These are phyloP conservation scores for Danionella cerebrum DNA, from an alignment of 2,113 vertebrate genomes.

Conservation along the genomic window DNA sequence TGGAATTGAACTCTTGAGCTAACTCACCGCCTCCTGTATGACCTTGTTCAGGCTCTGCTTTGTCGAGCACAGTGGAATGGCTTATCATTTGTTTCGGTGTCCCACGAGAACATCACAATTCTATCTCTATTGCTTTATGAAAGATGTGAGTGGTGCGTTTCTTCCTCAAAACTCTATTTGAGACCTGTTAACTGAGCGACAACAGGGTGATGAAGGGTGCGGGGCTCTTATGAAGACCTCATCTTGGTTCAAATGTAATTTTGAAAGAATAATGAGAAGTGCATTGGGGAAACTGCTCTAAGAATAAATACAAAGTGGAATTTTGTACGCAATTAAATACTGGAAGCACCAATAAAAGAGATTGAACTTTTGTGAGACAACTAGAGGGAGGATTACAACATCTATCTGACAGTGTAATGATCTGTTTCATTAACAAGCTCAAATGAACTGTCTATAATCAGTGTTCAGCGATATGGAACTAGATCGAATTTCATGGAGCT, in stretches of 20 bases:
- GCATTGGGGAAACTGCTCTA: neutral
- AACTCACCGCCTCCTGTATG: conserved; percentile 36
- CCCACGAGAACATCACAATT: conserved; percentile 38
- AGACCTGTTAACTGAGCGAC: conserved; percentile 47
- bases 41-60: conserved; percentile 43
- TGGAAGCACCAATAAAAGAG: neutral
- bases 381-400: neutral
- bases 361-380: neutral
- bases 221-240: conserved; percentile 46
- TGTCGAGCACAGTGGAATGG: conserved; percentile 36
- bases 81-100: conserved; percentile 52
- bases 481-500: neutral
- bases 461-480: neutral
- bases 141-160: conserved; percentile 36
- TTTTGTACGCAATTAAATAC: neutral
- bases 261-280: neutral
- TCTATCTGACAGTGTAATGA: neutral
- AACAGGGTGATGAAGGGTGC: conserved; percentile 48
- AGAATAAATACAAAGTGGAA: neutral
- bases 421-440: neutral
- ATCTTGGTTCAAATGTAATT: conserved; percentile 48
- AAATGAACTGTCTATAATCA: neutral
- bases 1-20: too few species aligned
- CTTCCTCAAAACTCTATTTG: conserved; percentile 35
- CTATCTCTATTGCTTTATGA: conserved; percentile 50